These are phyloP conservation scores for Dynastes hyllus DNA, from an alignment of 2,888 invertebrate genomes.

Conservation along the genomic window DNA sequence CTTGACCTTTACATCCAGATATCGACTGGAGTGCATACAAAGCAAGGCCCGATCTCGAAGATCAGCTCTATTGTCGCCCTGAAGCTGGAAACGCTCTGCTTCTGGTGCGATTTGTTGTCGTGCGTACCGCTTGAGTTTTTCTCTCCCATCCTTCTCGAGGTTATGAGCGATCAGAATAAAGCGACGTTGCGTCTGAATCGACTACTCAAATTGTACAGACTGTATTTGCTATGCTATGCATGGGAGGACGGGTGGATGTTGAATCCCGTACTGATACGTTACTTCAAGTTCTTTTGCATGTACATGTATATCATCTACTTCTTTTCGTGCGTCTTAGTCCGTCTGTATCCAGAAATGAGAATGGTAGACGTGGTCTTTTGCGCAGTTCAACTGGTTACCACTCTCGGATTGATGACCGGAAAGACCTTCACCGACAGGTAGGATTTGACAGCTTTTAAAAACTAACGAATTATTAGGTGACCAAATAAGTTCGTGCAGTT, in stretches of 20 bases:
- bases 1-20: conserved; percentile 54
- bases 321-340: conserved; percentile 39
- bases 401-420: conserved; percentile 6
- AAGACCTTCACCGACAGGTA: neutral
- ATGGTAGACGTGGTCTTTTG: neutral
- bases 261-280: conserved; percentile 40
- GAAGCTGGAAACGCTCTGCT: conserved; percentile 27
- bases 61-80: conserved; percentile 47
- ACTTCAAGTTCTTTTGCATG: conserved; percentile 45
- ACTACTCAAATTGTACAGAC: conserved; percentile 50
- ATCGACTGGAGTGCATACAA: conserved; percentile 51
- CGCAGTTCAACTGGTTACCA: conserved; percentile 40
- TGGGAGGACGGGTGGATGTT: conserved; percentile 40
- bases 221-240: conserved; percentile 26
- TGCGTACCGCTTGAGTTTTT: conserved; percentile 54
- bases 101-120: conserved; percentile 51
- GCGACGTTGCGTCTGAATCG: conserved; percentile 51
- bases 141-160: conserved; percentile 44
- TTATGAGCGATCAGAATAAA: conserved; percentile 18
- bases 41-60: conserved; percentile 44
- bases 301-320: conserved; percentile 44
- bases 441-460: neutral
- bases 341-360: neutral
- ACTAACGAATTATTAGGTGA: neutral
- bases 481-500: no score